Conservation (phyloP, 2,113 vertebrate genomes). For the Butorides virescens region DNA sequence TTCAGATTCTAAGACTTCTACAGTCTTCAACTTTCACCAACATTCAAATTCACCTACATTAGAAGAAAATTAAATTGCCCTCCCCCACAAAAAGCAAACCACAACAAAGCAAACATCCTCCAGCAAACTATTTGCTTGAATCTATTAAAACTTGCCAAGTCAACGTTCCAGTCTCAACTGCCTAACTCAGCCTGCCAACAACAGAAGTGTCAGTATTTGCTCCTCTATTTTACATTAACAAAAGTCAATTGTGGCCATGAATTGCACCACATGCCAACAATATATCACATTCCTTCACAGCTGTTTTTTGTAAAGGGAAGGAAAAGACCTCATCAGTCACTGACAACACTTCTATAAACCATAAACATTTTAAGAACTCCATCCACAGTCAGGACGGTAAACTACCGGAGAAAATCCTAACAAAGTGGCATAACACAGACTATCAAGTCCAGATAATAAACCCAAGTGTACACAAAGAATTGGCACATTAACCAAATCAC, state of each 20-base stretch:
- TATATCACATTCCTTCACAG: not conserved
- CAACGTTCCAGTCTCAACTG: conserved; percentile 25
- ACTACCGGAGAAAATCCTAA: not conserved
- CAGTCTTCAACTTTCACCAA: conserved; percentile 58
- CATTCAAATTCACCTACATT: conserved; percentile 59
- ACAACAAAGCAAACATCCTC: conserved; percentile 62
- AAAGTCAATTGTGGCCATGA: conserved; percentile 16
- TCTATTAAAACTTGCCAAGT: conserved; percentile 52
- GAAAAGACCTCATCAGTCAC: not conserved
- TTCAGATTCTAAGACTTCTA: not conserved
- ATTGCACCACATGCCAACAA: not conserved
- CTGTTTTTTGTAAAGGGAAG: not conserved
- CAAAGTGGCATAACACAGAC: not conserved
- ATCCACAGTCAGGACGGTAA: not conserved
- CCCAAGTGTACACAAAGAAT: not conserved
- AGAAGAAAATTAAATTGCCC: conserved; percentile 57
- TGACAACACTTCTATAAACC: not conserved
- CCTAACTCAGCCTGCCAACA: not conserved
- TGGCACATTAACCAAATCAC: not conserved
- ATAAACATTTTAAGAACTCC: not conserved
- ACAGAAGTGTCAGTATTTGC: not conserved
- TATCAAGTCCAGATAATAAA: not conserved
- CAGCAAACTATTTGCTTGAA: conserved; percentile 33
- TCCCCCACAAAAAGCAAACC: conserved; percentile 47
- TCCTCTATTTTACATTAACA: conserved; percentile 15